Conservation (phyloP, 2,113 vertebrate species). For the Herpetotheres cachinnans region DNA sequence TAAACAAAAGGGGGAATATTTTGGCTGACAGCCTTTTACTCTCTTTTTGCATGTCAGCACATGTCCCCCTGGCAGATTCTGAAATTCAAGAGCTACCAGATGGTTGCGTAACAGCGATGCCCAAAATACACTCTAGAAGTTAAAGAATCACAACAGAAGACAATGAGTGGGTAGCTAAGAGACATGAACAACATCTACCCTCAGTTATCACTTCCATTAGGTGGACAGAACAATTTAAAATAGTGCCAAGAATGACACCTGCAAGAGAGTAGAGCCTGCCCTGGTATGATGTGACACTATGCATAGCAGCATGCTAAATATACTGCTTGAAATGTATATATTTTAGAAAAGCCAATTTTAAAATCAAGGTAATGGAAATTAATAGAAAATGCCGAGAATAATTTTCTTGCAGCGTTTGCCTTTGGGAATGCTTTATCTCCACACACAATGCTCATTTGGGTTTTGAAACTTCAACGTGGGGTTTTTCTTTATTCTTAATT, state of each 20-base stretch:
- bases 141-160: slow-evolving; percentile 3
- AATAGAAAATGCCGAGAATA: slow-evolving; percentile 43
- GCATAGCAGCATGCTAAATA: not conserved
- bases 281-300: not conserved
- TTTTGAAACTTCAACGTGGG: not conserved
- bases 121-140: not conserved
- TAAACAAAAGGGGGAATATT: slow-evolving; percentile 26
- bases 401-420: slow-evolving; percentile 1
- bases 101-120: slow-evolving; percentile 8
- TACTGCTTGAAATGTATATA: not conserved
- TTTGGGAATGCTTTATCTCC: slow-evolving; percentile 30
- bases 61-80: slow-evolving; percentile 45
- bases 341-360: not conserved
- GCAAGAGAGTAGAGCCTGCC: not conserved
- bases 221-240: not conserved
- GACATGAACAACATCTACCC: not conserved
- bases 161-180: not conserved
- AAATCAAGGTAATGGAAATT: slow-evolving; percentile 47
- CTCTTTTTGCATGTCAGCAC: slow-evolving; percentile 63
- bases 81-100: slow-evolving; percentile 46
- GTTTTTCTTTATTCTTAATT: not conserved
- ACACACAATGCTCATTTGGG: not conserved
- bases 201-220: not conserved
- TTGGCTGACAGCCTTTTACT: slow-evolving; percentile 35
- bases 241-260: not conserved